phyloP scores from a whole-genome alignment of 2,797 vertebrate species.

The Gadopsis marmoratus region DNA sequence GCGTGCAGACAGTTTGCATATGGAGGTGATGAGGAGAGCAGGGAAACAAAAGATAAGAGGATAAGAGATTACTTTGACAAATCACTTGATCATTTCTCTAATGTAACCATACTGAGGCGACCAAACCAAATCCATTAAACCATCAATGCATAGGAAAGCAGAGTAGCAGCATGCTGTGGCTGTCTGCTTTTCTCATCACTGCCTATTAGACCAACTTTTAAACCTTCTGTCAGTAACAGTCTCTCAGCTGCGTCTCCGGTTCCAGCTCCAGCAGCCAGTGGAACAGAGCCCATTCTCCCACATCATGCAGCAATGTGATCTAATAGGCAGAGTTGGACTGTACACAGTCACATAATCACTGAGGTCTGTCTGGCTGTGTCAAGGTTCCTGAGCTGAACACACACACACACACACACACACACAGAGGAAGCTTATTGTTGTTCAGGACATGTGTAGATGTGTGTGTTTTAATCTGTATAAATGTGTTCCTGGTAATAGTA shows the following conservation, averaged over 20 bases:
- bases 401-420: not conserved
- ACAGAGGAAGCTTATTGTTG: no score
- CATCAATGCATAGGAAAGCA: not conserved
- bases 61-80: conserved; percentile 8
- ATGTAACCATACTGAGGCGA: not conserved
- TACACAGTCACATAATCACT: conserved; percentile 12
- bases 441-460: no score
- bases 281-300: conserved; percentile 16
- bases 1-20: not conserved
- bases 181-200: conserved; percentile 45
- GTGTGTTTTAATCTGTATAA: no score
- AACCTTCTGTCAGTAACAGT: conserved; percentile 21
- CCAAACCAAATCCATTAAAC: conserved; percentile 15
- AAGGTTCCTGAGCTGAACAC: not conserved
- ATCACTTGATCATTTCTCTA: conserved; percentile 5
- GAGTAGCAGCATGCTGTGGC: conserved; percentile 1
- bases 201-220: conserved; percentile 34
- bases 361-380: conserved; percentile 11
- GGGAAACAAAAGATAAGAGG: not conserved
- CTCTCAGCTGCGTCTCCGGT: conserved; percentile 10
- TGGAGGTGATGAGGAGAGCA: conserved; percentile 4
- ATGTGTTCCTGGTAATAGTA: no score
- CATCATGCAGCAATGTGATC: conserved; percentile 21
- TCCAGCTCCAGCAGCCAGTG: conserved; percentile 31
- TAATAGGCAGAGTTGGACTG: conserved; percentile 20